Base-by-base conservation (phyloP, 2,113 vertebrate species). In the Leptobrachium ailaonicum region DNA sequence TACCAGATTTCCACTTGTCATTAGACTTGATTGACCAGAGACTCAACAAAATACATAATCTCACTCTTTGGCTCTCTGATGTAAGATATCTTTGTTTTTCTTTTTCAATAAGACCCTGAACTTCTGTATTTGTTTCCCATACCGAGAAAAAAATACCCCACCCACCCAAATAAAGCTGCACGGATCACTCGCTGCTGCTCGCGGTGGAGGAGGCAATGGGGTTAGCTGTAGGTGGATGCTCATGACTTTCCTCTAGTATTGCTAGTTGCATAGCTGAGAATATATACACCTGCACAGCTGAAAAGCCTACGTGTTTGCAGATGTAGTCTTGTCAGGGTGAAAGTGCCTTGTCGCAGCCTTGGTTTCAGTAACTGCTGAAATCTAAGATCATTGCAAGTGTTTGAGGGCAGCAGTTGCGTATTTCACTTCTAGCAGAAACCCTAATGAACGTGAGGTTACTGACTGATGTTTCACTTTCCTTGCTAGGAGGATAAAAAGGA, bases 291-390 rank as follows among this genome's bases (percentile, higher is more conserved):
- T 50, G 47, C 47, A 50, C 47, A 50, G 47, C 47, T 5, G 47
- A 50, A 50, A 4, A 50, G 8, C 47, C 56, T 60, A 14, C 11
- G 3, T 60, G 56, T 14, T 12, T 12, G 56, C 9, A 11, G 3
- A 1, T 72, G 76, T 82, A 32, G 56, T 76, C 20, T 72, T 77
- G 80, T 64, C 0, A 4, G 0, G 7, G 77, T 71, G 82, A 82
- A 80, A 85, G 85, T 85, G 87, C 72, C 79, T 84, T 54, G 44
- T 13, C 86, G 84, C 82, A 78, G 87, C 85, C 83, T 83, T 0
- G 0, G 91, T 93, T 93, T 94, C 92, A 87, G 88, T 92, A 93
- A 90, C 92, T 92, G 90, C 87, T 82, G 64, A 87, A 87, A 85
- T 88, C 56, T 86, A 84, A 86, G 82, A 85, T 87, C 87, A 89